These are phyloP conservation scores for Cordilura impudica DNA, from an alignment of 2,888 invertebrate genomes.

Conservation along the genomic window DNA sequence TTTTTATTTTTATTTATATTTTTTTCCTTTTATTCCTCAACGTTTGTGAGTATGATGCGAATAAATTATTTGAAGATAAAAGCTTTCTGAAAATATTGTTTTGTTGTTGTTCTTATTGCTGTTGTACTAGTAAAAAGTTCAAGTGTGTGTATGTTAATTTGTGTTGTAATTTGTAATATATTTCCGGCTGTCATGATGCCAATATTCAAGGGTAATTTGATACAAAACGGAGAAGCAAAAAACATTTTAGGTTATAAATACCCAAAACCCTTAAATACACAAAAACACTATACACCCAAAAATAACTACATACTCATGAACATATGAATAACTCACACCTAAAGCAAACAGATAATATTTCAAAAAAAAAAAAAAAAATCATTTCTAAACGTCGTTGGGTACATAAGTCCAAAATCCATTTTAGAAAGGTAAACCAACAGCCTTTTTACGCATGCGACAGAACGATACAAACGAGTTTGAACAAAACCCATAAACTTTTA, in stretches of 20 bases:
- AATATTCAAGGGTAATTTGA: slow-evolving; percentile 35
- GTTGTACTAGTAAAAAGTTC: not conserved
- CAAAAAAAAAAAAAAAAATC: not conserved
- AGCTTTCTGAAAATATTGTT: slow-evolving; percentile 18
- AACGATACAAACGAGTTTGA: too few relatives aligned
- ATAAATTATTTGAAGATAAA: slow-evolving; percentile 53
- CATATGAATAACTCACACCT: not conserved
- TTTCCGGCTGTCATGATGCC: slow-evolving; percentile 54
- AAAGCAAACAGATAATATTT: not conserved
- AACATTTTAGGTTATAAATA: not conserved
- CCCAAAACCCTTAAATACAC: not conserved
- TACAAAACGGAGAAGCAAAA: slow-evolving; percentile 25
- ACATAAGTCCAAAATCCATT: not conserved
- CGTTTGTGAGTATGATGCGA: slow-evolving; percentile 11
- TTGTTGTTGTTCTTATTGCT: slow-evolving; percentile 7
- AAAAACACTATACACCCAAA: not conserved
- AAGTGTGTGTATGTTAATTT: slow-evolving; percentile 8
- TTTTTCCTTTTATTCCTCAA: not conserved
- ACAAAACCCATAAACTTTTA: not conserved
- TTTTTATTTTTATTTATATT: slow-evolving; percentile 2
- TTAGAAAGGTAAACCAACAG: not conserved
- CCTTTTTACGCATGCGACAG: too few relatives aligned
- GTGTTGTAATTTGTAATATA: slow-evolving; percentile 44
- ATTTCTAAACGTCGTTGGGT: not conserved
- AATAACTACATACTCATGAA: too few relatives aligned